These are phyloP conservation scores for Alectoris magna DNA, from an alignment of 2,797 vertebrate species.

Conservation along the genomic window DNA sequence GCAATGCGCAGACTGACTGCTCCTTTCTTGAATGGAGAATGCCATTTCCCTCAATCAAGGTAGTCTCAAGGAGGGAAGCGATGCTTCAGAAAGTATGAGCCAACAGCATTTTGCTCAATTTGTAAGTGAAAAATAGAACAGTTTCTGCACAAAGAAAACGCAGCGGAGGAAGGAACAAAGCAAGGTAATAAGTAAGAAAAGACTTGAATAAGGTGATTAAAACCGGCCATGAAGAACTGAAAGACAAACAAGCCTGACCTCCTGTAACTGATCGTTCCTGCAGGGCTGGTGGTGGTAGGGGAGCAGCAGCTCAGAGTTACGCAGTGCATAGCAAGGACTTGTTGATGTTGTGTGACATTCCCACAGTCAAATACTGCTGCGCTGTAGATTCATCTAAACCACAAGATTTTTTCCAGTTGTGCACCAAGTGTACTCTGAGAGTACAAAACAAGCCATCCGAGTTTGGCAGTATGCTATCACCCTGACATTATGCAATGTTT, in stretches of 20 bases:
- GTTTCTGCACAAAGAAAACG: neutral
- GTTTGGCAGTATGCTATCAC: conserved; percentile 57
- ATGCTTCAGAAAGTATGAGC: conserved; percentile 23
- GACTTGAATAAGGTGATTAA: conserved; percentile 33
- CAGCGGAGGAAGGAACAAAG: conserved; percentile 22
- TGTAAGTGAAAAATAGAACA: neutral
- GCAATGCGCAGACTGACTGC: neutral
- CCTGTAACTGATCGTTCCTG: conserved; percentile 44
- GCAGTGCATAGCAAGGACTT: conserved; percentile 28
- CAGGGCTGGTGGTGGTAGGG: neutral
- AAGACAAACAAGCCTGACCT: conserved; percentile 29
- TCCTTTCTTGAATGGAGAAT: conserved; percentile 22
- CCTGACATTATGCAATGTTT: conserved; percentile 70
- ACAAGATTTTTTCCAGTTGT: conserved; percentile 63
- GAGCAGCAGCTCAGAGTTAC: conserved; percentile 27
- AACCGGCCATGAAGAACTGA: neutral
- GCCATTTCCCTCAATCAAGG: conserved; percentile 14
- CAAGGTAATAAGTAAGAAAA: conserved; percentile 39
- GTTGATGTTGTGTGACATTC: conserved; percentile 44
- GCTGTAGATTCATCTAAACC: conserved; percentile 39
- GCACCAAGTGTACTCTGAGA: conserved; percentile 39
- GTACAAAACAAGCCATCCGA: conserved; percentile 16
- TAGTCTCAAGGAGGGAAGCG: conserved; percentile 11
- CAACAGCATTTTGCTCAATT: neutral
- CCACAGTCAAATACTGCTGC: conserved; percentile 41